A percentile compares a stretch with the other conserved stretches of the same genome.
Conservation (phyloP, 2,888 invertebrate genomes). For the Masnerella sp. region DNA sequence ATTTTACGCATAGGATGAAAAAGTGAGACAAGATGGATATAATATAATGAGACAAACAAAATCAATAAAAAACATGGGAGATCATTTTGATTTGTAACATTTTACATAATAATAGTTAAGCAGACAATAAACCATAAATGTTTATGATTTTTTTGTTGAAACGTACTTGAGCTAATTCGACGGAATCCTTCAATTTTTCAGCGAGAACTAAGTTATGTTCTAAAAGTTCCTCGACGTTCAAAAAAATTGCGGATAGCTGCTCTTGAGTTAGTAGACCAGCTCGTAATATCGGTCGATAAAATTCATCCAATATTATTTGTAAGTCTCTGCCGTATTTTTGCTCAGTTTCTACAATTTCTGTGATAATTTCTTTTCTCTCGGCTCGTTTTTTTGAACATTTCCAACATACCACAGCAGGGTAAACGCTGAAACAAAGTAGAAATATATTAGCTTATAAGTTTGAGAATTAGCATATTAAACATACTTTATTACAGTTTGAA, state of each 20-base stretch:
- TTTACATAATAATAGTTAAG: too few species aligned
- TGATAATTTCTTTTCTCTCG: conserved; percentile 95
- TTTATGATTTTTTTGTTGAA: neutral
- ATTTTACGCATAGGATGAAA: too few species aligned
- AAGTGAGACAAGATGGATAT: too few species aligned
- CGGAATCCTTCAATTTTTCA: conserved; percentile 89
- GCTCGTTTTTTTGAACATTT: conserved; percentile 92
- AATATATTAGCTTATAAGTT: neutral
- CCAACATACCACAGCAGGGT: conserved; percentile 89
- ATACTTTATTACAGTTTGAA: neutral
- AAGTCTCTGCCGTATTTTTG: conserved; percentile 96
- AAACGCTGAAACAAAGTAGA: conserved; percentile 77
- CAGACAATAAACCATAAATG: too few species aligned
- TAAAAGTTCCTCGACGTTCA: conserved; percentile 94
- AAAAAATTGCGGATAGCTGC: conserved; percentile 93
- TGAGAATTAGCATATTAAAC: neutral
- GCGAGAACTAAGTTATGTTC: conserved; percentile 92
- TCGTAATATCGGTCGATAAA: conserved; percentile 94
- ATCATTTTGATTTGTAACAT: too few species aligned
- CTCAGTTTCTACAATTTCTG: conserved; percentile 97
- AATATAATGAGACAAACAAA: too few species aligned
- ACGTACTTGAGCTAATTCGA: conserved; percentile 85
- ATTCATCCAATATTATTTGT: conserved; percentile 94
- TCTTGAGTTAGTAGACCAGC: conserved; percentile 94
- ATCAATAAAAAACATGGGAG: too few species aligned